phyloP scores from a whole-genome alignment of 2,113 vertebrate species.

The Antechinus flavipes region DNA sequence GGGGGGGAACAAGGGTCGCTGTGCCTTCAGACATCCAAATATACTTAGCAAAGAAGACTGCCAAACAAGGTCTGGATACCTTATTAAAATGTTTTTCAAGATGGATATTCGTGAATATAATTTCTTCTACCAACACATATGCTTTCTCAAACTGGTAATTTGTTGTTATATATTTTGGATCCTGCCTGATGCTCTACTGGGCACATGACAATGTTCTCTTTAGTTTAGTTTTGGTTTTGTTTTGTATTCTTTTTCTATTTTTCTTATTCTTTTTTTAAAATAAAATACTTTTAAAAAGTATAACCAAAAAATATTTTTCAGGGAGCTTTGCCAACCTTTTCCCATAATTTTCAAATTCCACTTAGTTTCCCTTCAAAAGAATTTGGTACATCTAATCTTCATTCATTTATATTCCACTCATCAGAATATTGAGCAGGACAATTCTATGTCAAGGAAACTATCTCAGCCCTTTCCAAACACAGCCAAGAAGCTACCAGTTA shows the following conservation, averaged over 20 bases:
- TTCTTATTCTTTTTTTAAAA: too few species aligned
- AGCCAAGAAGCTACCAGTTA: neutral
- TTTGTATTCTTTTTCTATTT: too few species aligned
- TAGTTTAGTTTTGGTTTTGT: too few species aligned
- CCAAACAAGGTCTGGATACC: neutral
- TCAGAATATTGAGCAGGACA: neutral
- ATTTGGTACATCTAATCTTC: neutral
- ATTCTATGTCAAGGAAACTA: neutral
- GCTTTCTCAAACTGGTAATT: too few species aligned
- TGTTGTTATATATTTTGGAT: too few species aligned
- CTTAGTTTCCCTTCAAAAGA: neutral
- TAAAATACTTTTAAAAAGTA: too few species aligned
- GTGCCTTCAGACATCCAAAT: neutral
- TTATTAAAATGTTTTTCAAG: neutral
- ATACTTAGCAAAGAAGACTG: neutral
- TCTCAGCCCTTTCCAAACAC: neutral
- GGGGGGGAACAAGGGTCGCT: accelerated
- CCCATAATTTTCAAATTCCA: neutral
- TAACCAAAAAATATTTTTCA: too few species aligned
- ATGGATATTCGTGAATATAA: neutral
- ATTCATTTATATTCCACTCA: neutral
- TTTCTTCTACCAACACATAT: too few species aligned
- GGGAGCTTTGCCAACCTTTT: neutral
- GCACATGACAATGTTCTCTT: too few species aligned
- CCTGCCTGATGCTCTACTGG: too few species aligned